Conservation (phyloP, 2,113 vertebrate genomes). For the Xiphophorus hellerii region DNA sequence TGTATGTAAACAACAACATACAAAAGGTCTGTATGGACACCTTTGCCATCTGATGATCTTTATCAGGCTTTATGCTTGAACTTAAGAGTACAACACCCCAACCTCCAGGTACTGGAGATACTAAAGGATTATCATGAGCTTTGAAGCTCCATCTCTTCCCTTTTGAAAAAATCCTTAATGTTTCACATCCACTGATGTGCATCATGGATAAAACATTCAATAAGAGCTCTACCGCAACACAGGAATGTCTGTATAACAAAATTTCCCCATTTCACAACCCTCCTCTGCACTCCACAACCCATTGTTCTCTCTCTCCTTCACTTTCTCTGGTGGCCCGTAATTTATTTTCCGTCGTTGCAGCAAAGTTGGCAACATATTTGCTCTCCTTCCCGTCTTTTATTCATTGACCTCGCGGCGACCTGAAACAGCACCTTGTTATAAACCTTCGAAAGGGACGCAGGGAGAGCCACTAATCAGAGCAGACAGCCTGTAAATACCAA, state of each 20-base stretch:
- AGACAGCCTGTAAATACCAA: constrained; percentile 54
- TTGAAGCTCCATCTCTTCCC: no score
- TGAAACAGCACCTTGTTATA: constrained; percentile 60
- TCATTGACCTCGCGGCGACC: constrained; percentile 63
- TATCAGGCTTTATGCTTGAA: no score
- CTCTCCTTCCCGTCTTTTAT: constrained; percentile 12
- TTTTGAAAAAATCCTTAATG: background rate
- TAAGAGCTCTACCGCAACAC: constrained; percentile 4
- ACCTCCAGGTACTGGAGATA: no score
- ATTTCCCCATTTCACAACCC: constrained; percentile 35
- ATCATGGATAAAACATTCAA: background rate
- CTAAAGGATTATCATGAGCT: no score
- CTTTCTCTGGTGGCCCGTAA: constrained; percentile 11
- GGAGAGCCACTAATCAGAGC: constrained; percentile 50
- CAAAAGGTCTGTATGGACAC: no score
- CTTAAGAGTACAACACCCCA: no score
- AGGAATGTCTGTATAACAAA: constrained; percentile 39
- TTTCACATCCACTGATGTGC: background rate
- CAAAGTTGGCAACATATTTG: constrained; percentile 35
- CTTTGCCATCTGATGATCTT: no score
- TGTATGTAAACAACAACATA: no score
- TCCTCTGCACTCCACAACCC: background rate
- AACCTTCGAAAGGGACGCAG: constrained; percentile 40
- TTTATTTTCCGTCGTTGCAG: constrained; percentile 40
- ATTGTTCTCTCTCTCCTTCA: constrained; percentile 4